Base-by-base conservation (phyloP, 2,797 vertebrate genomes). In the Dermochelys coriacea region DNA sequence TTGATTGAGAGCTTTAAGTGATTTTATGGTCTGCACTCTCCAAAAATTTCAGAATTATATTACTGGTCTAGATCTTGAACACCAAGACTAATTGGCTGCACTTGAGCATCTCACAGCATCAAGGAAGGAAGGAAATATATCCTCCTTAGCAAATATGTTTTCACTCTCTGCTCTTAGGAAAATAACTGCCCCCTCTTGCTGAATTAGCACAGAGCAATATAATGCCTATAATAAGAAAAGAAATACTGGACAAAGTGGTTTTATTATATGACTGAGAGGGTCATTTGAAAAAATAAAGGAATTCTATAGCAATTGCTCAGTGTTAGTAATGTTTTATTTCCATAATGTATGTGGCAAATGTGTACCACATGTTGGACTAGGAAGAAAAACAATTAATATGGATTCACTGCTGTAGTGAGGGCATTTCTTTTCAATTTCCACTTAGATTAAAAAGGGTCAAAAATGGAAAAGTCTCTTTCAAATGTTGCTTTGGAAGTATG, bases 401-500 rank as follows among this genome's bases (percentile, higher is more conserved):
- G 81, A 45, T 45, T 57, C 5, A 1, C 19, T 14, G 37, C 21
- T 79, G 82, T 23, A 1, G 0, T 34, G 52, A 51, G 15, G 12
- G 6, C 27, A 5, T 54, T 80, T 52, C n/a, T 52, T 18, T 45
- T 31, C 37, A 29, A 21, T 47, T 82, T 47, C 4, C 29, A 15
- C 23, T 8, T 77, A 18, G 45, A 27, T 29, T 49, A 12, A 21
- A 34, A 84, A 12, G 10, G 19, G 82, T 51, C 50, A 14, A n/a
- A 16, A 1, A 41, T 50, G 51, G 5, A 55, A 47, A 16, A 5
- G 0, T 41, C 16, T 64, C 75, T 87, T n/a, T 6, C 2, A n/a
- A n/a, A 3, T 10, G 9, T 77, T 85, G 41, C 1, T 0, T 41
- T 5, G 0, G 37, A 71, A 41, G 10, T 79, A 19, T 29, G 6